Evolutionary conservation across 2,797 vertebrate species (phyloP).

Genomic region (Stomatorhinus walkeri): DNA sequence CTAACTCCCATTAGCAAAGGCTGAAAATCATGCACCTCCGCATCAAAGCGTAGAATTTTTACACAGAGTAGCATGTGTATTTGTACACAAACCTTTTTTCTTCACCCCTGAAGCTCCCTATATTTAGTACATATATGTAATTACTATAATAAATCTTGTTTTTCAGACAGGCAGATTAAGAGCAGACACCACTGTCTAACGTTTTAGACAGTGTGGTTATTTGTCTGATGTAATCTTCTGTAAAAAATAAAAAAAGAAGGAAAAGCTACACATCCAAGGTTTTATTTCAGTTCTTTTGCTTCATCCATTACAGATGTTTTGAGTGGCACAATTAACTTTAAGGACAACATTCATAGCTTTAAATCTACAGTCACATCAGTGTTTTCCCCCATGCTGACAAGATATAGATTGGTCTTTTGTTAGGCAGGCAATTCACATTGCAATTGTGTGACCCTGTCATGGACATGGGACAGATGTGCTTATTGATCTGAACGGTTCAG

Average conservation of each 20-base stretch:
- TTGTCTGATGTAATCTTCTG: slow-evolving; percentile 11
- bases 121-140: slow-evolving; percentile 8
- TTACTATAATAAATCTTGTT: slow-evolving; percentile 9
- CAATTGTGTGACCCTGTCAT: slow-evolving; percentile 20
- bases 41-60: not conserved
- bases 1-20: not conserved
- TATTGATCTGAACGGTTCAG: slow-evolving; percentile 37
- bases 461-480: slow-evolving; percentile 30
- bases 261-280: not conserved
- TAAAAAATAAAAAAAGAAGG: not conserved
- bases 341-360: slow-evolving; percentile 37
- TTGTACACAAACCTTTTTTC: not conserved
- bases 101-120: slow-evolving; percentile 3
- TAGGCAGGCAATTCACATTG: slow-evolving; percentile 27
- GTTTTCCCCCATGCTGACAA: slow-evolving; percentile 16
- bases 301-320: slow-evolving; percentile 48
- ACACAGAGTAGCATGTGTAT: not conserved
- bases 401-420: slow-evolving; percentile 32
- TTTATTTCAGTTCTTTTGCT: not conserved
- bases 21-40: not conserved
- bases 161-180: slow-evolving; percentile 10
- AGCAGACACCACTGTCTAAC: not conserved
- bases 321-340: slow-evolving; percentile 45
- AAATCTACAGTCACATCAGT: slow-evolving; percentile 23
- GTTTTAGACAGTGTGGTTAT: slow-evolving; percentile 1